Base-by-base conservation (phyloP, 1,140 invertebrate species). In the Papilio polyxenes region DNA sequence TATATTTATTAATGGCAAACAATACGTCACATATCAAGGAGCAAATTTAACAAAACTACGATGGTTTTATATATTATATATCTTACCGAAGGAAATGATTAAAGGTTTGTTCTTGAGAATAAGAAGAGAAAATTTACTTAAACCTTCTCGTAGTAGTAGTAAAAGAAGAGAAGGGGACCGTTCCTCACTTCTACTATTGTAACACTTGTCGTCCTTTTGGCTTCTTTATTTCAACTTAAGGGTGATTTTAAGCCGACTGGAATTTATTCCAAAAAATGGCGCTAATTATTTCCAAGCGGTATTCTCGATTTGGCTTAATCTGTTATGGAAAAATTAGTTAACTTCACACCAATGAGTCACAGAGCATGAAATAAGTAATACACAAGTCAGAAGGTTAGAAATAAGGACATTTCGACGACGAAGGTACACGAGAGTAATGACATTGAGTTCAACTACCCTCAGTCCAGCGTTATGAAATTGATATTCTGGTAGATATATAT, bases 401-500 rank as follows among this genome's bases (percentile, higher is more conserved):
- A 72, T 72, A 72, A 72, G 65, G 9, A 37, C 11, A 15, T 72
- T 11, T 72, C 13, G 31, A 40, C 65, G 65, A 72, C 31, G 65
- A 72, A 72, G 23, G 5, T 31, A 72, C 15, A 72, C 2, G 65
- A 72, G 65, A 72, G 65, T 72, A 72, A 72, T 20, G 65, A 72
- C 65, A 37, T 37, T 7, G 31, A 72, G 65, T 72, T 72, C 65
- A 72, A 72, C 13, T 72, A 72, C 65, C 65, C 65, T 72, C 23
- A 72, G 65, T 72, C 65, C 65, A 72, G 65, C 31, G 10, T 72
- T 72, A 72, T 15, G 65, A 65, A 65, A 65, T 72, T 72, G 13
- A 15, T 17, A 72, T 15, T 11, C 31, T 72, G 4, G 65, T 17
- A 56, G 0, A 17, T 56, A 17, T 56, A 44, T 7, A 44, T 44